Base-by-base conservation (phyloP, 2,113 vertebrate species). In the Neofelis nebulosa region DNA sequence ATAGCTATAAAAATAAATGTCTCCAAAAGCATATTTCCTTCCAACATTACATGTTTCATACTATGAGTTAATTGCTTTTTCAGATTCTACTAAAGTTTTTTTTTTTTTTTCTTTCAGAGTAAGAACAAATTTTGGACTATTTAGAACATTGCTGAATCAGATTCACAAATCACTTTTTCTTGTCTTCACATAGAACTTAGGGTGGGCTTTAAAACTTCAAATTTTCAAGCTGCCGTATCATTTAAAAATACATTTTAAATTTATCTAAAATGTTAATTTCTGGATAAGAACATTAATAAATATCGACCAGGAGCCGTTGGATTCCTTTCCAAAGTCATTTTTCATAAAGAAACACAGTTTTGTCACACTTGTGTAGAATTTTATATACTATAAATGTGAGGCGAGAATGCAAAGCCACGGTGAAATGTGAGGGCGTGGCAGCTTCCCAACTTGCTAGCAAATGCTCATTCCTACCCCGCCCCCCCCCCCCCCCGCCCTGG, bases 101-200 rank as follows among this genome's bases (percentile, higher is more conserved):
- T 97, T 97, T 96, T 61, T 97, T 96, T 66, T 97, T 69, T 97
- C 66, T 97, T 96, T 81, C 94, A 96, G 90, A 97, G 81, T 96
- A 82, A 82, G 87, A 96, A 95, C 84, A 97, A 90, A 98, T 97
- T 97, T 96, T 78, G 57, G 85, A 87, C 94, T 94, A 82, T 97
- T 97, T 97, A 92, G 81, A 97, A 97, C 93, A 92, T 97, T 96
- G 92, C 91, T 97, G 95, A 98, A 91, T 98, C 95, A 92, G 95
- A 88, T 92, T 95, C 76, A 96, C 93, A 97, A 97, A 93, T 98
- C 91, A 97, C 45, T 91, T 97, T 96, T 96, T 94, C 93, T 95
- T 98, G 92, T 97, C 94, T 97, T 71, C 81, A 85, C 55, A 55
- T n/a, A 73, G 48, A 97, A 91, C 48, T 94, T 91, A 41, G 29